Evolutionary conservation across 2,797 vertebrate species (phyloP).

Genomic region (Ctenochaetus hawaiiensis): DNA sequence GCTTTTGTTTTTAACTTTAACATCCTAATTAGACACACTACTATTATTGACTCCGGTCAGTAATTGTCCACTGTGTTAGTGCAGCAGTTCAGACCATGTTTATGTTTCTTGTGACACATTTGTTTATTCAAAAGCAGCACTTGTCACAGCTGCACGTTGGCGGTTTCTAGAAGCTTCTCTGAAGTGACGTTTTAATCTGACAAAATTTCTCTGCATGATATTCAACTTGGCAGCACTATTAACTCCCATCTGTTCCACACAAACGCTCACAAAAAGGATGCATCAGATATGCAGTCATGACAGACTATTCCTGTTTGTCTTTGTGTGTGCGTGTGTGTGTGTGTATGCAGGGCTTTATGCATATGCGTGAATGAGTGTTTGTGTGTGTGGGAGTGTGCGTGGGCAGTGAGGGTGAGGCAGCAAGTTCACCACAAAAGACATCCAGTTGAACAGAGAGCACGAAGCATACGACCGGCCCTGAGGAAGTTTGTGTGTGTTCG

Average conservation of each 20-base stretch:
- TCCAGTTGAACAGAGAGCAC: conserved; percentile 40
- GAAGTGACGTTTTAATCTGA: conserved; percentile 60
- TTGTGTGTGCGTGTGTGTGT: conserved; percentile 13
- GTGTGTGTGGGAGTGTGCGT: conserved; percentile 46
- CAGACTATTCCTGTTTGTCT: conserved; percentile 27
- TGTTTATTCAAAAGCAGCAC: conserved; percentile 26
- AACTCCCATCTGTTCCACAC: conserved; percentile 52
- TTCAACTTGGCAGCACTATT: conserved; percentile 38
- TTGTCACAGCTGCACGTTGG: conserved; percentile 45
- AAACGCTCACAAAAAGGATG: conserved; percentile 28
- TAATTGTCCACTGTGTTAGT: neutral
- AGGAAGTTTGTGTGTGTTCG: conserved; percentile 26
- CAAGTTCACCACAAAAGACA: conserved; percentile 54
- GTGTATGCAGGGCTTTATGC: conserved; percentile 15
- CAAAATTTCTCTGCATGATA: conserved; percentile 52
- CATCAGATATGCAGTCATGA: conserved; percentile 22
- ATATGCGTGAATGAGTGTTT: conserved; percentile 30
- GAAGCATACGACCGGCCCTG: conserved; percentile 34
- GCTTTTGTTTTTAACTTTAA: neutral
- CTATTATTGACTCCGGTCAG: neutral
- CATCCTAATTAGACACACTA: neutral
- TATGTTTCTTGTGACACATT: conserved; percentile 34
- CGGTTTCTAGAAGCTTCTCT: conserved; percentile 51
- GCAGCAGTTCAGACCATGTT: conserved; percentile 15
- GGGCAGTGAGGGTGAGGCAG: conserved; percentile 32